Base-by-base conservation (phyloP, 2,113 vertebrate species). In the Cygnus atratus region DNA sequence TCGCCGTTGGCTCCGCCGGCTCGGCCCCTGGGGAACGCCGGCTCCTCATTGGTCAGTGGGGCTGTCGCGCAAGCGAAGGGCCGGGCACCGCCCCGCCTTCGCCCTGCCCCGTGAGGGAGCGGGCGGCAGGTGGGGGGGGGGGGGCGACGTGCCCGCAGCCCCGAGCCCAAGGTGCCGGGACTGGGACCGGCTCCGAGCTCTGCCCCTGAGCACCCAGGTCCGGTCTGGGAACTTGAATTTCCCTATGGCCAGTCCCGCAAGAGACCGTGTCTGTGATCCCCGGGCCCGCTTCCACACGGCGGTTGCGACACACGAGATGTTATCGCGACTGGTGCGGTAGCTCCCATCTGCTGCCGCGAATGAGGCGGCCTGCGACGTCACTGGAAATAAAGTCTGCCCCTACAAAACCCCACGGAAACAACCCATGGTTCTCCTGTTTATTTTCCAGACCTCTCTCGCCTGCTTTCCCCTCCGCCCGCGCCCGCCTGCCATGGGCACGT, bases 231-330 rank as follows among this genome's bases (percentile, higher is more conserved):
- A 82, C 93, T 66, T 82, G 84, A 91, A 94, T 95, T 93, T 94
- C 93, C 80, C 62, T 68, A 18, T 0, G 59, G 79, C 76, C 73
- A 93, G 90, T 84, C 93, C 62, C 94, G 88, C 93, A 80, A 43
- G 81, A 57, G 84, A 9, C 71, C 11, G 0, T 48, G 71, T 61
- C 48, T 79, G 68, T 59, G 48, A 63, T 90, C 63, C 17, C 0
- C 82, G 55, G 37, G 29, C 67, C 41, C 62, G 54, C 84, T 95
- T 91, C 84, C 63, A 18, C 80, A 29, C 0, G 52, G 61, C 73
- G 16, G 48, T 75, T 96, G 94, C 93, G 73, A 81, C 94, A 93
- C 2, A 90, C 25, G 65, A 63, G 91, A 93, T 92, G 43, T 84
- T 95, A 94, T 94, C 93, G 54, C 58, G 39, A 61, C 54, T 50